Percentiles rank a stretch among this genome's conserved stretches.
Conservation (phyloP, 2,888 invertebrate genomes). For the Phyto melanocephala region DNA sequence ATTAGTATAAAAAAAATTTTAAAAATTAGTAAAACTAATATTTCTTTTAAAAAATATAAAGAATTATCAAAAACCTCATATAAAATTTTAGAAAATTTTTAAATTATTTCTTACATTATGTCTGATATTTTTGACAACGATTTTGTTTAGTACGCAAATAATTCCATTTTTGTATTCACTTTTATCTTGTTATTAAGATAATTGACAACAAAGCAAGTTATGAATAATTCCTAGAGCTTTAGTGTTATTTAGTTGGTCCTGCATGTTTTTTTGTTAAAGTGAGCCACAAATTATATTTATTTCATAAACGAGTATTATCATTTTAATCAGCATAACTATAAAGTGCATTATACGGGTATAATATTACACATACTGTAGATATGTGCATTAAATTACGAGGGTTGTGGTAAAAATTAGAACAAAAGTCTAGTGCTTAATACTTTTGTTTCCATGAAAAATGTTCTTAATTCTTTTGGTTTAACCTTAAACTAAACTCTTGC, state of each 20-base stretch:
- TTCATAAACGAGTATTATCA: conserved; percentile 19
- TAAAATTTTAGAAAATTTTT: no score
- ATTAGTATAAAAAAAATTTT: no score
- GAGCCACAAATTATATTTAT: conserved; percentile 2
- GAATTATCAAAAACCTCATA: no score
- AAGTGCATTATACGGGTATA: neutral
- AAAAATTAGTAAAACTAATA: no score
- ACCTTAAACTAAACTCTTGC: conserved; percentile 40
- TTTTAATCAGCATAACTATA: conserved; percentile 18
- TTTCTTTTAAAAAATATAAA: no score
- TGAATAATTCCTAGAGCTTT: neutral
- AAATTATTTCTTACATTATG: no score
- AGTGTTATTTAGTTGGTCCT: neutral
- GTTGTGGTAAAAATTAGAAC: conserved; percentile 2
- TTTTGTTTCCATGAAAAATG: conserved; percentile 9
- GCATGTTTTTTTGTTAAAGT: neutral
- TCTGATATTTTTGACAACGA: no score
- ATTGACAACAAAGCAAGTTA: neutral
- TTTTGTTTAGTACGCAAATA: no score
- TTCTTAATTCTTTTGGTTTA: conserved; percentile 35
- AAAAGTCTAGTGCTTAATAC: conserved; percentile 1
- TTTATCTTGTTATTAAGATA: neutral
- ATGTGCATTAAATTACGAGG: conserved; percentile 22
- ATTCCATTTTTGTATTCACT: no score
- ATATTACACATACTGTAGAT: conserved; percentile 21